These are phyloP conservation scores for Ditylenchus weischeri DNA, from an alignment of 2,888 invertebrate species.

Conservation along the genomic window DNA sequence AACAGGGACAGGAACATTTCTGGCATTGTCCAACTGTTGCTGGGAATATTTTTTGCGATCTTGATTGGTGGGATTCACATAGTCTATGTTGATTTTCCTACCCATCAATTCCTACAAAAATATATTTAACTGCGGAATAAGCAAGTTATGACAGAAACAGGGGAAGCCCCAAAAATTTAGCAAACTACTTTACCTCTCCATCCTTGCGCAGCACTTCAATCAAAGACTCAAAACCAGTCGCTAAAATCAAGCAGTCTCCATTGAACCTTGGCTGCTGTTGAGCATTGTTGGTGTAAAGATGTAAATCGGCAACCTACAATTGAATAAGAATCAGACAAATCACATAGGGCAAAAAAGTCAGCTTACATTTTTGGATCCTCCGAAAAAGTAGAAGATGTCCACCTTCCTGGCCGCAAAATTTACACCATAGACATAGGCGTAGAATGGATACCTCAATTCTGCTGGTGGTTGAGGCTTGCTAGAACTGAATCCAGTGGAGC, in stretches of 20 bases:
- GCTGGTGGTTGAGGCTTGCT: background rate
- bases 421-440: background rate
- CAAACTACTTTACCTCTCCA: constrained; percentile 13
- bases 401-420: background rate
- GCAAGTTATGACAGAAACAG: too few species aligned
- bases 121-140: background rate
- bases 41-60: background rate
- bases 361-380: constrained; percentile 21
- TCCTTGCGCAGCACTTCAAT: constrained; percentile 16
- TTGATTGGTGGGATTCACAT: background rate
- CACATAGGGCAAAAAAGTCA: background rate
- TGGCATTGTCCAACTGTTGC: constrained; percentile 7
- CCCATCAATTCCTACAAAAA: constrained; percentile 10
- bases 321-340: background rate
- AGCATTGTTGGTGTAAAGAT: constrained; percentile 5
- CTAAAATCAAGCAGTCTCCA: constrained; percentile 11
- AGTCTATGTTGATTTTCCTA: background rate
- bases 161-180: too few species aligned
- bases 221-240: constrained; percentile 18
- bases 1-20: background rate
- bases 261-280: background rate
- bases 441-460: background rate
- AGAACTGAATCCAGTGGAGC: background rate
- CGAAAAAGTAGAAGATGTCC: constrained; percentile 18
- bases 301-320: constrained; percentile 17